Conservation (phyloP, 1,140 invertebrate species). For the Heliothis subflexa region DNA sequence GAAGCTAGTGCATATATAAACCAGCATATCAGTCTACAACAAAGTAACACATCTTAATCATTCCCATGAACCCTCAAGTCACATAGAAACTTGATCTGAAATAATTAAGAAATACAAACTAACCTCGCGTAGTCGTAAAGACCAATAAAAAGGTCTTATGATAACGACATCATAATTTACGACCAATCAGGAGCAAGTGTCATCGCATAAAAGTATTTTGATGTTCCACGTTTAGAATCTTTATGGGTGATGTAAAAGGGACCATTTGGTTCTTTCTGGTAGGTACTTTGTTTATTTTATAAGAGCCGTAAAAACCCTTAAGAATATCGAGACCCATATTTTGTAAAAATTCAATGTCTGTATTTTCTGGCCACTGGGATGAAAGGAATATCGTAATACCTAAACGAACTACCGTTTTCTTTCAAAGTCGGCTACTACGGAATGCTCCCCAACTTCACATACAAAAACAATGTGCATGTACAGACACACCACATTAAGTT, state of each 20-base stretch:
- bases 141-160: constrained; percentile 33
- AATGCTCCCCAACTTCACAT: no score
- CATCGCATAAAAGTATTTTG: constrained; percentile 10
- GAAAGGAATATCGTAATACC: no score
- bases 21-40: no score
- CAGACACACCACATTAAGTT: no score
- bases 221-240: neutral
- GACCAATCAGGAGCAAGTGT: constrained; percentile 32
- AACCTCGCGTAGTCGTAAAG: neutral
- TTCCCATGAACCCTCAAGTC: neutral
- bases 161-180: constrained; percentile 33
- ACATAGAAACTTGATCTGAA: constrained; percentile 7
- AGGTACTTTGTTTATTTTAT: neutral
- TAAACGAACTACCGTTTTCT: no score
- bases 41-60: neutral
- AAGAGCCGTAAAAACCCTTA: no score
- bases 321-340: no score
- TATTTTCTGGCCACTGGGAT: no score
- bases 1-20: no score
- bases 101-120: constrained; percentile 12
- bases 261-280: neutral
- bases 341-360: no score
- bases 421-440: no score
- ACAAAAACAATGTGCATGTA: no score
- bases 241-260: constrained; percentile 6